phyloP scores from a whole-genome alignment of 2,888 invertebrate genomes.

The Prenolepis imparis region DNA sequence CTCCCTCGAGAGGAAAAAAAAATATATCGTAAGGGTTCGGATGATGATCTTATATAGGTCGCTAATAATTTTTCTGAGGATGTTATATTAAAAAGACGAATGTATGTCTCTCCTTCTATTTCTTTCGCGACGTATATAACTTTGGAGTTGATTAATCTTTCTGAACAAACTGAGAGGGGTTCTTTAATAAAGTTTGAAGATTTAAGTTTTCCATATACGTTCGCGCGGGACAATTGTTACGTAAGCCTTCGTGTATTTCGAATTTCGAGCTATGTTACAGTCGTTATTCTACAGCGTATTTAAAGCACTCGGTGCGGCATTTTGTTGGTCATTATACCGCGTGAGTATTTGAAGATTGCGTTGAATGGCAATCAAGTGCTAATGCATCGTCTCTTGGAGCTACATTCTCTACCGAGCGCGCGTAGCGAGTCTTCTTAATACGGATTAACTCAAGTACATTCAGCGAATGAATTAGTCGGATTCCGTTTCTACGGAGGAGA shows the following conservation, averaged over 20 bases:
- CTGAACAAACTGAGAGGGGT: neutral
- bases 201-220: neutral
- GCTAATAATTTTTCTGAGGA: constrained; percentile 4
- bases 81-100: neutral
- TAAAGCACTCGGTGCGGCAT: neutral
- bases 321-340: constrained; percentile 5
- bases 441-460: constrained; percentile 53
- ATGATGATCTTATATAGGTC: neutral
- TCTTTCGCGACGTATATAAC: neutral
- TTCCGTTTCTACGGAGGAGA: constrained; percentile 33
- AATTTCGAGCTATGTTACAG: neutral
- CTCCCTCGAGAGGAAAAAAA: constrained; percentile 4
- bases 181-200: neutral
- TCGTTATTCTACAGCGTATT: neutral
- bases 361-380: constrained; percentile 19
- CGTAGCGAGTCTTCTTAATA: constrained; percentile 33
- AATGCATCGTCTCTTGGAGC: constrained; percentile 6
- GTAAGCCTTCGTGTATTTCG: neutral
- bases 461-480: constrained; percentile 52
- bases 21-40: neutral
- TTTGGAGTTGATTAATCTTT: neutral
- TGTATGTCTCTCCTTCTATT: neutral
- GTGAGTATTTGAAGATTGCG: constrained; percentile 18
- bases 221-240: neutral
- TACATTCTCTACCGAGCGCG: neutral